These are phyloP conservation scores for Chascanopsetta lugubris DNA, from an alignment of 2,113 vertebrate species.

Conservation along the genomic window DNA sequence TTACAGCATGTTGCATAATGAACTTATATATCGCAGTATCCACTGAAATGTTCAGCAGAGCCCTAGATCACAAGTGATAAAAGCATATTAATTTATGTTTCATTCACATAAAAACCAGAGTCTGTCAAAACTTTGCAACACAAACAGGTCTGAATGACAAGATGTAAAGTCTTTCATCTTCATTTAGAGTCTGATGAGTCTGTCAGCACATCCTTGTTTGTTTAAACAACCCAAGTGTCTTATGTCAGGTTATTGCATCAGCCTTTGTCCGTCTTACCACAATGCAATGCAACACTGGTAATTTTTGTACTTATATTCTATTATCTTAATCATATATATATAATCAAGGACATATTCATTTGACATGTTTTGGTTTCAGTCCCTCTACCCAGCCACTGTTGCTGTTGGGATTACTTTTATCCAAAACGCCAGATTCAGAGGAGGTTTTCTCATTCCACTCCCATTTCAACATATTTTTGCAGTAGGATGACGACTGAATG, in stretches of 20 bases:
- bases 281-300: too few species aligned
- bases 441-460: too few species aligned
- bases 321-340: too few species aligned
- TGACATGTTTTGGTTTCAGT: too few species aligned
- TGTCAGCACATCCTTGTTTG: not conserved
- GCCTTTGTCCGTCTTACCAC: slow-evolving; percentile 6
- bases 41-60: not conserved
- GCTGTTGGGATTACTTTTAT: too few species aligned
- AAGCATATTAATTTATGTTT: not conserved
- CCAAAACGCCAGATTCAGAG: too few species aligned
- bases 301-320: too few species aligned
- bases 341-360: too few species aligned
- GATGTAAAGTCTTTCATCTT: not conserved
- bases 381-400: too few species aligned
- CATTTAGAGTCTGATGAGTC: not conserved
- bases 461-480: too few species aligned
- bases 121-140: not conserved
- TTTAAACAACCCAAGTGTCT: not conserved
- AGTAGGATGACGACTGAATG: too few species aligned
- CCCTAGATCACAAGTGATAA: not conserved
- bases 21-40: not conserved
- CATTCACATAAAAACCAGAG: not conserved
- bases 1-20: slow-evolving; percentile 2
- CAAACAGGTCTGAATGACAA: not conserved
- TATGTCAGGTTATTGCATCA: slow-evolving; percentile 12